Evolutionary conservation across 2,797 vertebrate species (phyloP).

Genomic region (Chloroceryle amazona): DNA sequence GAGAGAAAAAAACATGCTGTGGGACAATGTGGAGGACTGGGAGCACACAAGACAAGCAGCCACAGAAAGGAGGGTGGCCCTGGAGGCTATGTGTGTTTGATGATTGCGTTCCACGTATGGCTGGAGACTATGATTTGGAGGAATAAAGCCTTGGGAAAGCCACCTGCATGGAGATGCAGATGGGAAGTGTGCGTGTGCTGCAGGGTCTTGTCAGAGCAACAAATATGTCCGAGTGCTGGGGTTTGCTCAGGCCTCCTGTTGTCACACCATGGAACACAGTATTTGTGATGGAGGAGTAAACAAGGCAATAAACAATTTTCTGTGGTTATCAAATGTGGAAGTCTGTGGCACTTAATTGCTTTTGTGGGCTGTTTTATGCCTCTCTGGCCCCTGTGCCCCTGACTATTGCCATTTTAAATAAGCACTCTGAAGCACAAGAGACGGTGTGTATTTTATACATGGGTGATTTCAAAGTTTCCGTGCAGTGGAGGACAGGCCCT

Average conservation of each 20-base stretch:
- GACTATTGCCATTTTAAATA: not conserved
- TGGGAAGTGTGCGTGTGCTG: not conserved
- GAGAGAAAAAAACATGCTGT: rapidly evolving
- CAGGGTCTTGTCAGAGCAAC: not conserved
- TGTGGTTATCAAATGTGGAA: not conserved
- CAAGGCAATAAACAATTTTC: conserved; percentile 1
- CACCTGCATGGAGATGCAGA: not conserved
- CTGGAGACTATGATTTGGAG: not conserved
- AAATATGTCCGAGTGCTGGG: rapidly evolving
- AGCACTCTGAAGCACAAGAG: not conserved
- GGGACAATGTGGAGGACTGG: not conserved
- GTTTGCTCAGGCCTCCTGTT: not conserved
- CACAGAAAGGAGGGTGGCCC: not conserved
- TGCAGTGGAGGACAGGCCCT: not conserved
- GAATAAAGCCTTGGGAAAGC: not conserved
- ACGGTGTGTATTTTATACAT: not conserved
- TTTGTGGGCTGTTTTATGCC: not conserved
- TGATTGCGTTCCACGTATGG: rapidly evolving
- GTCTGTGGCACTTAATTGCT: not conserved
- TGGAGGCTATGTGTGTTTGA: not conserved
- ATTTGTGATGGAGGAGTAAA: not conserved
- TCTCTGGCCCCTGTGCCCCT: not conserved
- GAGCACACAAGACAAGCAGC: not conserved
- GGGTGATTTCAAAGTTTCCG: not conserved
- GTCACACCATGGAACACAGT: not conserved